These are phyloP conservation scores for Phalanger gymnotis DNA, from an alignment of 2,797 vertebrate species.

Conservation along the genomic window DNA sequence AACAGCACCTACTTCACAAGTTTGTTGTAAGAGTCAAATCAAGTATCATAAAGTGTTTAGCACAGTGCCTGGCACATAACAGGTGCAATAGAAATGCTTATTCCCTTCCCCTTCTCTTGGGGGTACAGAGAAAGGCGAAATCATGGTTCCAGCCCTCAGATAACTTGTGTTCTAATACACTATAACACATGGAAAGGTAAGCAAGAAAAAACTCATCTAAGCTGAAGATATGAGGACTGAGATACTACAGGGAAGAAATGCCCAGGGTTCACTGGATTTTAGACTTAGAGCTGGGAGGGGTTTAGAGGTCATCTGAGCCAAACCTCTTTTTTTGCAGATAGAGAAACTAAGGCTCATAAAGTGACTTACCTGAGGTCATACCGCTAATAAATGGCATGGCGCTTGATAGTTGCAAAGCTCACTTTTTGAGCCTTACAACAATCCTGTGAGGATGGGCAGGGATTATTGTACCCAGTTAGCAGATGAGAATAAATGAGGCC, in stretches of 20 bases:
- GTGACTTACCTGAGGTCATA: background rate
- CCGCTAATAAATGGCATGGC: background rate
- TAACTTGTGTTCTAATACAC: background rate
- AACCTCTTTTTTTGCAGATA: background rate
- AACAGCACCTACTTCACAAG: background rate
- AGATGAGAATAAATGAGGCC: background rate
- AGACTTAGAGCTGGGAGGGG: background rate
- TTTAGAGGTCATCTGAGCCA: background rate
- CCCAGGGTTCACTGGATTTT: background rate
- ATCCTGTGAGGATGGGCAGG: background rate
- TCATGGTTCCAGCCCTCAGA: background rate
- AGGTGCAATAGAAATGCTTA: background rate
- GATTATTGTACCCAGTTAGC: background rate
- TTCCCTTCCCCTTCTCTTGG: background rate
- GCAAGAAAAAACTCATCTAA: background rate
- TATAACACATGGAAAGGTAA: background rate
- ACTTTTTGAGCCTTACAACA: background rate
- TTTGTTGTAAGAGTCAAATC: background rate
- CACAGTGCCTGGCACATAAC: background rate
- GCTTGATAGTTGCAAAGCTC: background rate
- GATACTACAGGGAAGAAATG: background rate
- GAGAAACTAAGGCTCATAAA: background rate
- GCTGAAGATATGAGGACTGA: background rate
- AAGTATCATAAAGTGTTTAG: background rate
- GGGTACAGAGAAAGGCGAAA: background rate